phyloP scores from a whole-genome alignment of 2,113 vertebrate genomes.

The Ictalurus furcatus region DNA sequence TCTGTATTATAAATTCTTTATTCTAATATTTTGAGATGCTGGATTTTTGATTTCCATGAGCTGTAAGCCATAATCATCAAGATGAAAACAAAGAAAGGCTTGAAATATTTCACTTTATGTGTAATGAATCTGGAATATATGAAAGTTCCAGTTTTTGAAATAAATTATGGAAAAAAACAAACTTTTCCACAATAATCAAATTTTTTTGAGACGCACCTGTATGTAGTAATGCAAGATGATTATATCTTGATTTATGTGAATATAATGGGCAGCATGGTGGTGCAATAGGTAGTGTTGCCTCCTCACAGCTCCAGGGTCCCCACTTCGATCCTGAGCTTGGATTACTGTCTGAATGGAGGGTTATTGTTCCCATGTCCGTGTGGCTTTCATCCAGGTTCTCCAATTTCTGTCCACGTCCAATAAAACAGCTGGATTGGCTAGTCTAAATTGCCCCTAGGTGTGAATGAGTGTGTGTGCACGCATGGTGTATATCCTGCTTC shows the following conservation, averaged over 20 bases:
- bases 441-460: neutral
- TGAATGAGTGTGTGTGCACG: neutral
- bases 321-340: neutral
- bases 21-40: too few species aligned
- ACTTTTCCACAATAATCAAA: too few species aligned
- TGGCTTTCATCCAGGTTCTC: neutral
- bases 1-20: too few species aligned
- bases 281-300: neutral
- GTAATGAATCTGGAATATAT: too few species aligned
- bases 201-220: too few species aligned
- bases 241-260: neutral
- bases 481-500: neutral
- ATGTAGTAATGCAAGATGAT: neutral
- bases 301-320: neutral
- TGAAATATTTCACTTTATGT: too few species aligned
- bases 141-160: too few species aligned
- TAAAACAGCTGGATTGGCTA: neutral
- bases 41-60: too few species aligned
- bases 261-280: neutral
- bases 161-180: too few species aligned
- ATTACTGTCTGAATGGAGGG: neutral
- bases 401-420: too few species aligned
- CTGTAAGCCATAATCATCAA: too few species aligned
- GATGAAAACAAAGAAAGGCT: too few species aligned
- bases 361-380: neutral